Base-by-base conservation (phyloP, 2,113 vertebrate species). In the Colossoma macropomum region DNA sequence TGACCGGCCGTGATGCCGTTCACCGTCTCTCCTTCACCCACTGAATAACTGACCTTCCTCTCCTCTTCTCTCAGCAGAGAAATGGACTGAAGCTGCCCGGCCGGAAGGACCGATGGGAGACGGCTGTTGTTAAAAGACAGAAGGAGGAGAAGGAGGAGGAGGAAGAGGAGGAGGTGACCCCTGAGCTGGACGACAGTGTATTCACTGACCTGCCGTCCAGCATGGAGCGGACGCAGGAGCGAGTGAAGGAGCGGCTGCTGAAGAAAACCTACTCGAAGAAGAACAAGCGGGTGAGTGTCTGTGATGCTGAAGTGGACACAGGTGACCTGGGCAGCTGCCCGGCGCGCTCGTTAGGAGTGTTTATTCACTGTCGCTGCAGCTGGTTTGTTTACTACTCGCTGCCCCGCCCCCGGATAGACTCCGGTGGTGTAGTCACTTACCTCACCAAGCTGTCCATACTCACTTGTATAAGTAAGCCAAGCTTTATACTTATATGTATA, bases 231-330 rank as follows among this genome's bases (percentile, higher is more conserved):
- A 96, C 96, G 80, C 92, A 93, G 78, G 97, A 98, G 65, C 93
- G 96, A 80, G 90, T 95, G 89, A 96, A 96, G 4, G 97, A 98
- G 68, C 89, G 94, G 73, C 95, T 96, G 85, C 95, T 96, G 92
- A 98, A 95, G 94, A 98, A 95, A 89, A 93, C 95, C 0, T 97
- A 97, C 7, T 93, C 96, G 87, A 98, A 99, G 94, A 94, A 95
- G 74, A 93, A 94, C 87, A 96, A 97, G 88, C 97, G 96, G 97
- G 98, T 99, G 90, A 93, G 96, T 91, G 65, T 68, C 7, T 78
- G 45, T 52, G 56, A 17, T 48, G 50, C 2, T 52, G 15, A 52
- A 19, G 50, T 17, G 50, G 41, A 11, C 9, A 11, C 50, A 52
- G 16, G 54, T 56, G 2, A 11, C 1, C 3, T 7, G 15, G 15